Evolutionary conservation across 1,140 invertebrate species (phyloP).

Genomic region (Triops cancriformis): DNA sequence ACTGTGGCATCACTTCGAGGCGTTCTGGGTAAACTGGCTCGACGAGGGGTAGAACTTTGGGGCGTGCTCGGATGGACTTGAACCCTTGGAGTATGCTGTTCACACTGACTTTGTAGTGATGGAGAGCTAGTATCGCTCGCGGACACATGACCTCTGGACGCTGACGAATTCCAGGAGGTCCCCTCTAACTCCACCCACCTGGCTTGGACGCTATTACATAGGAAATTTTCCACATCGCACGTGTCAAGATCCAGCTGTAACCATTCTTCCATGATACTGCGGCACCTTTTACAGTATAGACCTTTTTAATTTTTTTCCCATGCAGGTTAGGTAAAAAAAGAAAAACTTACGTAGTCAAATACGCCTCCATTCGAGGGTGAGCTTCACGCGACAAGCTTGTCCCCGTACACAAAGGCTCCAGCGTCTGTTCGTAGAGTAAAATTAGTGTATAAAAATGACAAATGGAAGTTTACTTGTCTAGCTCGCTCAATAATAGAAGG

Average conservation of each 20-base stretch:
- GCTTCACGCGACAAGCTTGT: not conserved
- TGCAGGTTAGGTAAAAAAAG: not conserved
- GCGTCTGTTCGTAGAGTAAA: not conserved
- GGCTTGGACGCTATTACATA: not conserved
- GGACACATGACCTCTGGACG: too few relatives aligned
- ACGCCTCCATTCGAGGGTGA: not conserved
- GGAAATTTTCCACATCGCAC: not conserved
- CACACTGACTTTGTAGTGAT: too few relatives aligned
- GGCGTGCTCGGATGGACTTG: too few relatives aligned
- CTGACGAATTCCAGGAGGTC: not conserved
- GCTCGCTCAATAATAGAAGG: slow-evolving; percentile 38
- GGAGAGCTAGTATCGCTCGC: too few relatives aligned
- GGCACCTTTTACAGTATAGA: not conserved
- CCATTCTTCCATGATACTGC: not conserved
- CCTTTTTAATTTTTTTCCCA: not conserved
- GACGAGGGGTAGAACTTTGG: too few relatives aligned
- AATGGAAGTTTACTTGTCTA: slow-evolving; percentile 35
- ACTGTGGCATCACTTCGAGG: too few relatives aligned
- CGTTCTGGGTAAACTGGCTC: too few relatives aligned
- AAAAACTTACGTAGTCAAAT: not conserved
- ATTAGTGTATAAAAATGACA: not conserved
- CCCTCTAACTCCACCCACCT: not conserved
- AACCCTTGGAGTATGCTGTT: too few relatives aligned
- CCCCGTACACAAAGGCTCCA: slow-evolving; percentile 3
- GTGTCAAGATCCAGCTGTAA: not conserved